phyloP scores from a whole-genome alignment of 2,113 vertebrate genomes.

The Colaptes auratus region DNA sequence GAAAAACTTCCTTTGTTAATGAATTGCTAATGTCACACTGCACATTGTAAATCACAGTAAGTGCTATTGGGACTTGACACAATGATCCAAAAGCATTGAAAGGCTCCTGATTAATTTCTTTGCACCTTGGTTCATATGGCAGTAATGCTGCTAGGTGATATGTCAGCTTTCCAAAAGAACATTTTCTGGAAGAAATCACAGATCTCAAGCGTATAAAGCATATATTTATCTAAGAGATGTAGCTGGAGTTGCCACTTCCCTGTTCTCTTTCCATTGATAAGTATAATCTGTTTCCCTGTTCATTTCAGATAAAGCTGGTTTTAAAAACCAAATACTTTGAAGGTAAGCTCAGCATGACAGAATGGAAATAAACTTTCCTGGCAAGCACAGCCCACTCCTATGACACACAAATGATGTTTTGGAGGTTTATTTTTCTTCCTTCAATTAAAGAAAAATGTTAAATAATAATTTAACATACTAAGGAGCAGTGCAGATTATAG shows the following conservation, averaged over 20 bases:
- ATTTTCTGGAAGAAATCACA: slow-evolving; percentile 22
- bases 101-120: slow-evolving; percentile 27
- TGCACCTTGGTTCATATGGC: not conserved
- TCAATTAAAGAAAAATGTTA: slow-evolving; percentile 26
- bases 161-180: not conserved
- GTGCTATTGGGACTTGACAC: not conserved
- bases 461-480: not conserved
- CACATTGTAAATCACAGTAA: not conserved
- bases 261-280: slow-evolving; percentile 23
- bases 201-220: not conserved
- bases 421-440: not conserved
- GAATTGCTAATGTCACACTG: slow-evolving; percentile 32
- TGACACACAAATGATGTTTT: not conserved
- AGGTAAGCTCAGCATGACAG: slow-evolving; percentile 6
- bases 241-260: slow-evolving; percentile 32
- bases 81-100: not conserved
- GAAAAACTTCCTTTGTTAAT: slow-evolving; percentile 44
- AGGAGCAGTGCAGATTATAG: slow-evolving; percentile 1
- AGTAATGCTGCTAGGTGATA: not conserved
- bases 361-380: slow-evolving; percentile 49
- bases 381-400: not conserved
- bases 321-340: slow-evolving; percentile 49
- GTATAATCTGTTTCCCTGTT: slow-evolving; percentile 31
- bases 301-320: slow-evolving; percentile 14
- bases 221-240: slow-evolving; percentile 39